phyloP scores from a whole-genome alignment of 1,140 invertebrate species.

The Apis mellifera region Amel_HAv3.1 CM009940.2:6071001-6071500 shows the following conservation, averaged over 20 bases:
- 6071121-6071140: constrained; percentile 18
- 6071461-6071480: constrained; percentile 52
- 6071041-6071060: too few species aligned
- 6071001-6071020: background rate
- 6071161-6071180: constrained; percentile 1
- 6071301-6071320: constrained; percentile 10
- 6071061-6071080: background rate
- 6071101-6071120: background rate
- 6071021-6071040: too few species aligned
- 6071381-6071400: constrained; percentile 64
- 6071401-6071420: constrained; percentile 37
- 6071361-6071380: constrained; percentile 70
- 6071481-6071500: constrained; percentile 64
- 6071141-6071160: constrained; percentile 20
- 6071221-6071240: too few species aligned
- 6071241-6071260: too few species aligned
- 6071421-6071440: constrained; percentile 35
- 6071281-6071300: constrained; percentile 10
- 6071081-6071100: background rate
- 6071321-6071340: constrained; percentile 42
- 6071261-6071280: background rate
- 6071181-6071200: background rate
- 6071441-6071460: constrained; percentile 11
- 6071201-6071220: background rate
- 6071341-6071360: constrained; percentile 64